Conservation (phyloP, 2,888 invertebrate genomes). For the Cataglyphis albicans region DNA sequence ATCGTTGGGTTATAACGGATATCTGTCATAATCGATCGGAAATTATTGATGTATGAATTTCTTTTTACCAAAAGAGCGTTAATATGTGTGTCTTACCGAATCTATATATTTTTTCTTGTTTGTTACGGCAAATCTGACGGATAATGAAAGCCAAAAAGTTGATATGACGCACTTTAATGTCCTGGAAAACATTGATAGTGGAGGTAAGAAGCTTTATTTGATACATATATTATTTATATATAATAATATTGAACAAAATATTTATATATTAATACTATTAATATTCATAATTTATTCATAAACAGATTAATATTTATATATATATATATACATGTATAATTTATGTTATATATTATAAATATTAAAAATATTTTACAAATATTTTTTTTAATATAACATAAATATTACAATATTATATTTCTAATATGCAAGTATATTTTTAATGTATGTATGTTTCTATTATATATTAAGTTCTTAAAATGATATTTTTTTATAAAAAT, state of each 20-base stretch:
- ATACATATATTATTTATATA: neutral
- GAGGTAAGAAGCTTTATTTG: slow-evolving; percentile 91
- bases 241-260: neutral
- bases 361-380: neutral
- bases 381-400: neutral
- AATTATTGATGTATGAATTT: neutral
- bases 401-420: neutral
- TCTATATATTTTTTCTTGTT: neutral
- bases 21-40: slow-evolving; percentile 58
- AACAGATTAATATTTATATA: too few relatives aligned
- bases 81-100: neutral
- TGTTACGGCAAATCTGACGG: slow-evolving; percentile 91
- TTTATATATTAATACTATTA: neutral
- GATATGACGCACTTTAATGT: slow-evolving; percentile 96
- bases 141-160: slow-evolving; percentile 91
- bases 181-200: slow-evolving; percentile 98
- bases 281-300: too few relatives aligned
- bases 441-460: neutral
- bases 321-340: too few relatives aligned
- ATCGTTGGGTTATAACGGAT: slow-evolving; percentile 39
- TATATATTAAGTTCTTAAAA: neutral
- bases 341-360: neutral
- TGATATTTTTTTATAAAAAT: neutral
- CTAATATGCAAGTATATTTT: neutral
- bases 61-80: neutral